Evolutionary conservation across 2,797 vertebrate species (phyloP), one percentile per base, ranked within the genome.

Genomic region (Apogon talboti): DNA sequence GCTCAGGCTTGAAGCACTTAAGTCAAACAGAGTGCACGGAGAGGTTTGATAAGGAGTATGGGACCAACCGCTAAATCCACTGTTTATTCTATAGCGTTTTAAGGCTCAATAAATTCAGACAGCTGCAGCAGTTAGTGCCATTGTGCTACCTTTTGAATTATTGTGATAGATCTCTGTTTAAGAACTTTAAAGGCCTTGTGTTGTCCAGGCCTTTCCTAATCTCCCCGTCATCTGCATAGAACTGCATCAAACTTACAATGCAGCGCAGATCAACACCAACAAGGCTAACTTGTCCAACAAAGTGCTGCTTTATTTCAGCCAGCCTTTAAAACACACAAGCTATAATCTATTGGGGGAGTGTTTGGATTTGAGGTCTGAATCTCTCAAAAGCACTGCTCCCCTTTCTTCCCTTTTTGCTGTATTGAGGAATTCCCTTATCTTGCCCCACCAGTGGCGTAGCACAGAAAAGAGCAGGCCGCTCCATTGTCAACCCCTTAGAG

Each of bases 341-440:
- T 84, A 86, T 91, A 93, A 93, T 92, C 88, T 91, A 72, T 64
- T 78, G 87, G 79, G 81, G 84, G 84, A 66, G 79, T 82, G 87
- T 84, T 90, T 90, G 89, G 86, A 90, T 90, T 92, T 87, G 82
- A 87, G 82, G 88, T 87, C 78, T 85, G 89, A 89, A 92, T 88
- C 85, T 88, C 78, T 91, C 83, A 86, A 92, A 91, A 84, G 83
- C 82, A 78, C 72, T 74, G 76, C 78, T 90, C 78, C 58, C 87
- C 84, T 87, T 90, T 91, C 89, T 89, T 89, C 70, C 76, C 66
- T 66, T 76, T 87, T 83, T 87, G 83, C 82, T 85, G 86, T 91
- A 90, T 90, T 92, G 87, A 91, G 90, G 88, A 93, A 92, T 93
- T 93, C 90, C 89, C 94, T 95, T 95, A 95, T 95, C 93, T 94